phyloP scores from a whole-genome alignment of 2,113 vertebrate species.

The Macrotus californicus region DNA sequence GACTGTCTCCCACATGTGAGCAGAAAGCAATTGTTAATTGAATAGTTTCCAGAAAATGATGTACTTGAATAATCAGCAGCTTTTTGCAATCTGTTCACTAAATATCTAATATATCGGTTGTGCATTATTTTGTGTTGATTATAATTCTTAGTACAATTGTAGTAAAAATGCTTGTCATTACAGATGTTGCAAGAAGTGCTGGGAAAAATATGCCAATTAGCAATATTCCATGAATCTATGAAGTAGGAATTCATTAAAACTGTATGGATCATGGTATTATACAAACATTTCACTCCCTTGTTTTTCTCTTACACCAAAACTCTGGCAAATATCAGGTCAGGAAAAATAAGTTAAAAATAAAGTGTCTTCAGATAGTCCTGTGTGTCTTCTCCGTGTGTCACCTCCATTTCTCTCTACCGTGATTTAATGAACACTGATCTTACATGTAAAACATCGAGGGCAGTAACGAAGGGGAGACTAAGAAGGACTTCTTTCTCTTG shows the following conservation, averaged over 20 bases:
- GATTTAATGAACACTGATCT: background rate
- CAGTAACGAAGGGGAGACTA: background rate
- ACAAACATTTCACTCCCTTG: background rate
- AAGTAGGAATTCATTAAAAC: background rate
- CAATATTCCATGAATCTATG: conserved; percentile 9
- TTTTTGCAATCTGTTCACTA: background rate
- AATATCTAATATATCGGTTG: background rate
- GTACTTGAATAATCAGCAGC: background rate
- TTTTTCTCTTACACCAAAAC: background rate
- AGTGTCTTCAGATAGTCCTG: background rate
- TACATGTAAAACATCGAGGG: background rate
- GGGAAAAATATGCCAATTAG: background rate
- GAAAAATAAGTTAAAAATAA: conserved; percentile 25
- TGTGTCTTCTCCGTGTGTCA: background rate
- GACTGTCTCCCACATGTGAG: background rate
- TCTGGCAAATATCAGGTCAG: background rate
- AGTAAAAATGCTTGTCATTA: conserved; percentile 13
- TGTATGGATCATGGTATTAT: background rate
- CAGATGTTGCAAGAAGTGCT: background rate
- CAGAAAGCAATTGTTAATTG: background rate
- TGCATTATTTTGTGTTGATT: conserved; percentile 23
- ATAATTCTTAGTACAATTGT: conserved; percentile 10
- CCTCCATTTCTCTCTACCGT: background rate
- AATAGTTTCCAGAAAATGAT: conserved; percentile 2
- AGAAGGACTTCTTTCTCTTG: background rate